Conservation (phyloP, 1,140 invertebrate genomes). For the Drosophila subobscura region DNA sequence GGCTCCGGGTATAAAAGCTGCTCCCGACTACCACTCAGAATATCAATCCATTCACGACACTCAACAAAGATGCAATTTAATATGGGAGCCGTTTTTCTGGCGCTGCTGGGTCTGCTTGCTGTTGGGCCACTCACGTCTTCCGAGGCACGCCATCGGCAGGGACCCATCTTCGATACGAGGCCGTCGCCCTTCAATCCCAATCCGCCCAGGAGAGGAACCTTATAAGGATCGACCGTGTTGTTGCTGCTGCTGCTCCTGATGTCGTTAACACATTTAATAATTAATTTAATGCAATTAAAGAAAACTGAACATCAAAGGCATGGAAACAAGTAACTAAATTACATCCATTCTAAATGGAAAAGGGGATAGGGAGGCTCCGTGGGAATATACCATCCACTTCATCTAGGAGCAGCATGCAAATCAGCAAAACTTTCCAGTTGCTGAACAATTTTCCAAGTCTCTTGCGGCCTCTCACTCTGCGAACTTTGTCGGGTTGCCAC, state of each 20-base stretch:
- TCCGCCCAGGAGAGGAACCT: slow-evolving; percentile 19
- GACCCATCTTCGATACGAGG: slow-evolving; percentile 34
- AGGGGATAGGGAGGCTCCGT: slow-evolving; percentile 1
- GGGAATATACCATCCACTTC: background rate
- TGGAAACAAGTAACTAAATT: slow-evolving; percentile 46
- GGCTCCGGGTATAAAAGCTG: slow-evolving; percentile 57
- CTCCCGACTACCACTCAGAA: slow-evolving; percentile 6
- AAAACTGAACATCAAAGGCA: slow-evolving; percentile 54
- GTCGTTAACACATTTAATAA: slow-evolving; percentile 64
- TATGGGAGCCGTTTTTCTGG: slow-evolving; percentile 42
- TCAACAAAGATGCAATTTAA: slow-evolving; percentile 65
- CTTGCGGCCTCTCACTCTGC: slow-evolving; percentile 5
- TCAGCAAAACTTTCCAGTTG: slow-evolving; percentile 35
- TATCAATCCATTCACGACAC: slow-evolving; percentile 62
- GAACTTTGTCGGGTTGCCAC: background rate
- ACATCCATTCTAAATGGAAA: slow-evolving; percentile 10
- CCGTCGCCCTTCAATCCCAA: slow-evolving; percentile 66
- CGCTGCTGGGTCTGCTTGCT: slow-evolving; percentile 33
- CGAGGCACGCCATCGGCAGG: slow-evolving; percentile 24
- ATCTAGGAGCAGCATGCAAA: background rate
- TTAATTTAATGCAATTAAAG: slow-evolving; percentile 67
- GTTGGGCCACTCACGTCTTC: background rate
- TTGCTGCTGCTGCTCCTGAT: slow-evolving; percentile 20
- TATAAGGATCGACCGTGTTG: background rate
- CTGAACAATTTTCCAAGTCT: slow-evolving; percentile 47